These are phyloP conservation scores for Solea senegalensis DNA, from an alignment of 2,113 vertebrate genomes.

Conservation along the genomic window DNA sequence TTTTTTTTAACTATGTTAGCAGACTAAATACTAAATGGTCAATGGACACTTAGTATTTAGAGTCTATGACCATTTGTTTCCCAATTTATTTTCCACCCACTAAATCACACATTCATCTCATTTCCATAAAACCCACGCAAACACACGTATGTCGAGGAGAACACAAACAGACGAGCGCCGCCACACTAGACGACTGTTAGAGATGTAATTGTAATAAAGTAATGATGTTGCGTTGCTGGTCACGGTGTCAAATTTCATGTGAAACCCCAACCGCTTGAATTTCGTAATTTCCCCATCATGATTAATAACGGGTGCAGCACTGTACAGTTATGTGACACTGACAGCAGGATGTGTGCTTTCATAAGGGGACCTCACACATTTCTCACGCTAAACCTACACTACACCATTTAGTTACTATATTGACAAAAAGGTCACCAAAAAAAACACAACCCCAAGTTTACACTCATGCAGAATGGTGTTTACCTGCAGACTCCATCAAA, in stretches of 20 bases:
- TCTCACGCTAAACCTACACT: constrained; percentile 6
- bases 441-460: constrained; percentile 1
- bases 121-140: too few species aligned
- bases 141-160: too few species aligned
- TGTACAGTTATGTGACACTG: constrained; percentile 26
- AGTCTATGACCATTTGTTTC: too few species aligned
- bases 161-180: background rate
- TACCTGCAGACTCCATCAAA: constrained; percentile 35
- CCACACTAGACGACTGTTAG: constrained; percentile 18
- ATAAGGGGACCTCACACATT: constrained; percentile 26
- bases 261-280: constrained; percentile 58
- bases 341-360: constrained; percentile 62
- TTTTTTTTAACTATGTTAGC: too few species aligned
- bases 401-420: too few species aligned
- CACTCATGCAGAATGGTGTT: constrained; percentile 22
- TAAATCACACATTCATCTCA: too few species aligned
- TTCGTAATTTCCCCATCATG: constrained; percentile 43
- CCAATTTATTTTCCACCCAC: too few species aligned
- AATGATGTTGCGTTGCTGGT: too few species aligned
- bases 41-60: too few species aligned
- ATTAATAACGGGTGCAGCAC: constrained; percentile 29
- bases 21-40: too few species aligned
- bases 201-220: too few species aligned
- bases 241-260: constrained; percentile 11
- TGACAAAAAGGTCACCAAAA: too few species aligned